A percentile compares a stretch with the other conserved stretches of the same genome.
These are phyloP conservation scores for Congeria kusceri DNA, from an alignment of 2,888 invertebrate species.

Conservation along the genomic window DNA sequence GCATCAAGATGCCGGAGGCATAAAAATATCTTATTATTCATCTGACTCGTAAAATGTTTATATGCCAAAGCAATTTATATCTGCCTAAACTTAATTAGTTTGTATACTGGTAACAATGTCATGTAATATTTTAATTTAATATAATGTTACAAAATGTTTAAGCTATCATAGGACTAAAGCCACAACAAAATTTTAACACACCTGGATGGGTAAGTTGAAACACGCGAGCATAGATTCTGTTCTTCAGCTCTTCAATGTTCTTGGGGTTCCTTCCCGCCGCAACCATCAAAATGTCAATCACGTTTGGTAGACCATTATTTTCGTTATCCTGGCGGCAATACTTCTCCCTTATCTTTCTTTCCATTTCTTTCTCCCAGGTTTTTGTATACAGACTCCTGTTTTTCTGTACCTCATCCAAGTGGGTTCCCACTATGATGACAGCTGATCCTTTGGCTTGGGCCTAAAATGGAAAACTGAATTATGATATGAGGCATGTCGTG, in stretches of 20 bases:
- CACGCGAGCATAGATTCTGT: constrained; percentile 96
- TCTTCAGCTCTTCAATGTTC: constrained; percentile 95
- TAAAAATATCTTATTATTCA: too few relatives aligned
- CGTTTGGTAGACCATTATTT: constrained; percentile 96
- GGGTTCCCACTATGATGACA: constrained; percentile 98
- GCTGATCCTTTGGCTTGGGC: constrained; percentile 98
- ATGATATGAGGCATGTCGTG: too few relatives aligned
- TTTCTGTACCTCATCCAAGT: constrained; percentile 92
- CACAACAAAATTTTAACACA: too few relatives aligned
- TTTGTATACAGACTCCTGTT: constrained; percentile 88
- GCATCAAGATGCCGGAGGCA: too few relatives aligned
- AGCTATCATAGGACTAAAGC: too few relatives aligned
- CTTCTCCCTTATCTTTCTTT: constrained; percentile 87
- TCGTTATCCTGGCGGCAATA: constrained; percentile 98
- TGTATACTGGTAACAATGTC: too few relatives aligned
- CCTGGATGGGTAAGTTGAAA: constrained; percentile 96
- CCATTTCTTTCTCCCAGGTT: constrained; percentile 94
- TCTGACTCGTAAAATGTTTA: too few relatives aligned
- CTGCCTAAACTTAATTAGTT: too few relatives aligned
- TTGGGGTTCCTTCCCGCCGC: constrained; percentile 90
- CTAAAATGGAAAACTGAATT: constrained; percentile 84
- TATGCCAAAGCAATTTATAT: too few relatives aligned
- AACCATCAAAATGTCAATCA: constrained; percentile 94
- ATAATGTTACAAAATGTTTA: too few relatives aligned
- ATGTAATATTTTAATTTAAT: too few relatives aligned